Base-by-base conservation (phyloP, 2,797 vertebrate genomes). In the Aulostomus chinensis region DNA sequence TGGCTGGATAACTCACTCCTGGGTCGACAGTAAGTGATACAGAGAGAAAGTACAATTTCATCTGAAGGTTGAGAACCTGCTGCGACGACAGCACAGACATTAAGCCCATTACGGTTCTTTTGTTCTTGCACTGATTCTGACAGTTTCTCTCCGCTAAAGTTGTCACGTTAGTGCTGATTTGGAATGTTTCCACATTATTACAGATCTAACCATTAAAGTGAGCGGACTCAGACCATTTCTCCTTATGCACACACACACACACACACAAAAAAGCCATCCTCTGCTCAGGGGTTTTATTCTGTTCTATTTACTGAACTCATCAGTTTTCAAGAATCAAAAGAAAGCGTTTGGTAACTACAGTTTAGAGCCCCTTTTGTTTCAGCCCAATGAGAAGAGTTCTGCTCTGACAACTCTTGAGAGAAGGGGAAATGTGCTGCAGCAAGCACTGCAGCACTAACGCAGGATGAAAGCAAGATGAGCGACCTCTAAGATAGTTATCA, bases 401-500 rank as follows among this genome's bases (percentile, higher is more conserved):
- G 58, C 47, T 62, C 50, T 33, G 16, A 26, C 43, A 45, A 39
- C 58, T 41, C 57, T 12, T 15, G 36, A 41, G 49, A 29, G 17
- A 7, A n/a, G 11, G 29, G 37, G 29, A 49, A 45, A 56, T 55
- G 38, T 58, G 59, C 68, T 76, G 76, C 80, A 62, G 73, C 66
- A 17, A 59, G 50, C 58, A 74, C 81, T 80, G 81, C 85, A 78
- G 83, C 46, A 29, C 48, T 58, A 81, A 83, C 71, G 73, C 72
- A 73, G 72, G 72, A 78, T 73, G 66, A 65, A 73, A 78, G 68
- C 74, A 54, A 59, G 61, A 82, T 57, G 77, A 80, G 79, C 51
- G 22, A 78, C 70, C 75, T 81, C 71, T 63, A 43, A 71, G 52
- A 75, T 74, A 57, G 62, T 64, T 72, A 81, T 73, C 76, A 55